Base-by-base conservation (phyloP, 1,140 invertebrate species). In the Drosophila sp. region DNA sequence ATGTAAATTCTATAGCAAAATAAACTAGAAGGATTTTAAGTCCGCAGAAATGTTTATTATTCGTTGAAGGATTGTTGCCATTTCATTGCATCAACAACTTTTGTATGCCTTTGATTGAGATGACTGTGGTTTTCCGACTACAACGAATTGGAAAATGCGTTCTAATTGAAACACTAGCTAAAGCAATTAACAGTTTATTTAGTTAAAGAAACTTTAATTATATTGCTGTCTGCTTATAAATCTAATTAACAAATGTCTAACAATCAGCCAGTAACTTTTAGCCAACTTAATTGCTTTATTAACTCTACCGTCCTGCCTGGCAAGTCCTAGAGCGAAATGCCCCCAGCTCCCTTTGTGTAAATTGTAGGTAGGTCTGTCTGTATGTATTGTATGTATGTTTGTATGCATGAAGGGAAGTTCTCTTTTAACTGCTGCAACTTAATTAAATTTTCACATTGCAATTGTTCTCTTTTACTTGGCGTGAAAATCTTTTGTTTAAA, bases 391-490 rank as follows among this genome's bases (percentile, higher is more conserved):
- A 11, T 38, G 35, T 38, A 5, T 17, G 17, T 17, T 17, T 33
- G 33, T 33, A 23, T 5, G 41, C 23, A 44, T 44, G 23, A 47
- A n/a, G 44, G 6, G 8, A 5, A 25, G 33, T 38, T 35, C 25
- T 32, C 33, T 55, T 61, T 61, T 65, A 55, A 47, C 44, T 66
- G 60, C 58, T 78, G 79, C 76, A 86, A 77, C 78, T 86, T 86
- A 86, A 86, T 86, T 86, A 89, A 83, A 89, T 84, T 83, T 80
- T 74, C 72, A 66, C 72, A 71, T 89, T 87, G 84, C 83, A 89
- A 79, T 79, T 82, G 79, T 80, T 71, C 62, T 69, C 66, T 73
- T 60, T 65, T 33, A 44, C 66, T 79, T 67, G 67, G 41, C 58
- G 29, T 40, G 60, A 63, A 57, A 66, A 68, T 68, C 72, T 87